Base-by-base conservation (phyloP, 2,797 vertebrate genomes). In the Sebastes oblongus region DNA sequence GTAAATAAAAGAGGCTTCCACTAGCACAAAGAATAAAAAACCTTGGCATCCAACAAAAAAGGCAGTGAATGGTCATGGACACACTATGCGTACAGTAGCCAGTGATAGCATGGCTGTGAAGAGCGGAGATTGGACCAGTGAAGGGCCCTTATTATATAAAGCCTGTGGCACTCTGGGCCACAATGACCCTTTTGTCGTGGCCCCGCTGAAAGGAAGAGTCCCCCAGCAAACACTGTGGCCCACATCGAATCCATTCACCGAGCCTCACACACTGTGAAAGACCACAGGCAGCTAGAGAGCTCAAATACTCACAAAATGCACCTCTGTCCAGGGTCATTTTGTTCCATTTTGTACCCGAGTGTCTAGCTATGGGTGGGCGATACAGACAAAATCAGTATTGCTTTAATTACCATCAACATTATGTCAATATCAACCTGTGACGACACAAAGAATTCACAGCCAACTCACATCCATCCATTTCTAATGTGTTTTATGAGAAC, bases 131-230 rank as follows among this genome's bases (percentile, higher is more conserved):
- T 66, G 81, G 78, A 82, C 77, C 66, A 83, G 80, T 90, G 84
- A 94, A 92, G 90, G 90, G 84, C 86, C 88, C 92, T 93, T 86
- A 85, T 93, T 92, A 92, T 88, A 91, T 88, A 95, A 96, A 93
- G 92, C 81, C 92, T 82, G 88, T 85, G 79, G 92, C 87, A 92
- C 92, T 92, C 86, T 66, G 82, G 77, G 78, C 72, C 73, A 95
- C 94, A 96, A 96, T 94, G 84, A 83, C 61, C 81, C 94, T 93
- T 95, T 95, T 96, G 95, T 95, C 86, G 92, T 78, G 82, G 82
- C 81, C 80, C 80, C 66, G 80, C 75, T 90, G 91, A 95, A 92
- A 92, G 90, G 89, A 94, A 93, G 91, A 94, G 89, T 91, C 88
- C 84, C 87, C 89, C 72, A 83, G 89, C 91, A 92, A 94, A 95